Evolutionary conservation across 2,113 vertebrate species (phyloP).

Genomic region (Ramphastos sulfuratus): DNA sequence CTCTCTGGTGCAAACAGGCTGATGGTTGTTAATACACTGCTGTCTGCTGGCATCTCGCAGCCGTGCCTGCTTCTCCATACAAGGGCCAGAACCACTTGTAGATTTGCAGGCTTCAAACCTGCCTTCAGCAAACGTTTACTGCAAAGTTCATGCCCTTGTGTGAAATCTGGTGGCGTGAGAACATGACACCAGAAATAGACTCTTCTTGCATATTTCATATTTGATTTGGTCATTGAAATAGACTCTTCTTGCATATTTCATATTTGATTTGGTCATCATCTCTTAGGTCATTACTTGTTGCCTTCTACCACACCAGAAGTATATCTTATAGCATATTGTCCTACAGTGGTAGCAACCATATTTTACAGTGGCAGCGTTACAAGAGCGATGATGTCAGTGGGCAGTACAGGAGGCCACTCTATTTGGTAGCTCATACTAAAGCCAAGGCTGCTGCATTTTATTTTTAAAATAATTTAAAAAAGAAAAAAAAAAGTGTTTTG

Average conservation of each 20-base stretch:
- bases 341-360: rapidly evolving
- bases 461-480: background rate
- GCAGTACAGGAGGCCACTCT: background rate
- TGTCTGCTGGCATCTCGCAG: background rate
- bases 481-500: background rate
- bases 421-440: background rate
- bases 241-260: background rate
- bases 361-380: background rate
- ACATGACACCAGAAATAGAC: background rate
- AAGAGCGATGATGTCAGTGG: constrained; percentile 31
- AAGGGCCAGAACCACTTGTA: background rate
- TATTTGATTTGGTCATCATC: background rate
- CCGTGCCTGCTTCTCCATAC: background rate
- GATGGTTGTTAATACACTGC: rapidly evolving
- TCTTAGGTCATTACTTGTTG: background rate
- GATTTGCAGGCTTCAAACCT: background rate
- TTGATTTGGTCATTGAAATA: background rate
- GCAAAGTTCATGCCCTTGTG: rapidly evolving
- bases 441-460: background rate
- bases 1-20: background rate
- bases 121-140: rapidly evolving
- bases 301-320: background rate
- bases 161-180: background rate
- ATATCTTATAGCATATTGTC: background rate
- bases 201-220: background rate